Evolutionary conservation across 2,113 vertebrate species (phyloP).

Genomic region (Xiphophorus hellerii): DNA sequence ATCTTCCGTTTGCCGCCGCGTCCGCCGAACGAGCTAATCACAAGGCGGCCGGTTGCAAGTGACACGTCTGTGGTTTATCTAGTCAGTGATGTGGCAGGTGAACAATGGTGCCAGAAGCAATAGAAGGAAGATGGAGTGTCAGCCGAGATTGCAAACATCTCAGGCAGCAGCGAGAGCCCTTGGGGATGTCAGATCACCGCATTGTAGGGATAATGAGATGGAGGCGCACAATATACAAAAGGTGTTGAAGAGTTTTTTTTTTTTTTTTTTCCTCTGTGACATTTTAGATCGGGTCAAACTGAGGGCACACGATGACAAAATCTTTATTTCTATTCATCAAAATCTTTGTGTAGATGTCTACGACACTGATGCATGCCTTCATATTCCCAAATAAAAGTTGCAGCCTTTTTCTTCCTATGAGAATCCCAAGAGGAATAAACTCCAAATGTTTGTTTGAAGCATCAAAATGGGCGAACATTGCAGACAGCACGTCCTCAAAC

Average conservation of each 20-base stretch:
- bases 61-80: slow-evolving; percentile 76
- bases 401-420: slow-evolving; percentile 17
- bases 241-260: slow-evolving; percentile 56
- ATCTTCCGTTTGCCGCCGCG: slow-evolving; percentile 16
- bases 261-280: slow-evolving; percentile 27
- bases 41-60: slow-evolving; percentile 61
- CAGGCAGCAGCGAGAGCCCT: slow-evolving; percentile 42
- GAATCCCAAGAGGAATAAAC: slow-evolving; percentile 53
- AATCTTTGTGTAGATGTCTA: slow-evolving; percentile 48
- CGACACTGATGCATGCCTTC: slow-evolving; percentile 43
- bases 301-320: slow-evolving; percentile 54
- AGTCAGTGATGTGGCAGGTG: slow-evolving; percentile 68
- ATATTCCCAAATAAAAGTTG: slow-evolving; percentile 48
- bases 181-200: slow-evolving; percentile 67
- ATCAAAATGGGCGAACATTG: slow-evolving; percentile 68
- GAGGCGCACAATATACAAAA: slow-evolving; percentile 64
- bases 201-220: slow-evolving; percentile 71
- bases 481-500: slow-evolving; percentile 74
- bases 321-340: slow-evolving; percentile 22
- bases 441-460: slow-evolving; percentile 68
- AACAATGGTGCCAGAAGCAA: slow-evolving; percentile 72
- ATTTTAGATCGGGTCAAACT: slow-evolving; percentile 58
- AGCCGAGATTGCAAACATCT: slow-evolving; percentile 67
- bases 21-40: slow-evolving; percentile 66
- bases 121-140: slow-evolving; percentile 54